phyloP scores from a whole-genome alignment of 2,113 vertebrate species.

The Odontesthes bonariensis region DNA sequence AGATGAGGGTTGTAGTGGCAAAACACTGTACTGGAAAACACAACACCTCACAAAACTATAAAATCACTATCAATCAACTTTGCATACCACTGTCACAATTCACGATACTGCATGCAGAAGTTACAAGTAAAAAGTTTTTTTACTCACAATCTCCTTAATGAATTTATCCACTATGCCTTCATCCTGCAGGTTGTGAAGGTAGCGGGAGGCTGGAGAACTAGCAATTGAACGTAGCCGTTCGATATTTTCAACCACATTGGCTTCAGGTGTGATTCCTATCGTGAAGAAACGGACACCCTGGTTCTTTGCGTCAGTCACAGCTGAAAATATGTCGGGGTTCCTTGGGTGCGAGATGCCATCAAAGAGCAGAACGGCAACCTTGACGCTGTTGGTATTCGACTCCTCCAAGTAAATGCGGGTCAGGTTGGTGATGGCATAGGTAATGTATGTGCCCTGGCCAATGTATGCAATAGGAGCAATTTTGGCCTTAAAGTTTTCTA shows the following conservation, averaged over 20 bases:
- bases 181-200: slow-evolving; percentile 91
- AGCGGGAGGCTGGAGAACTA: slow-evolving; percentile 85
- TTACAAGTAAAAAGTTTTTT: not conserved
- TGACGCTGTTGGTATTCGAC: slow-evolving; percentile 81
- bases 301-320: slow-evolving; percentile 88
- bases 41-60: no score
- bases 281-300: slow-evolving; percentile 90
- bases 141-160: slow-evolving; percentile 89
- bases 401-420: slow-evolving; percentile 89
- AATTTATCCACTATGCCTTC: slow-evolving; percentile 84
- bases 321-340: slow-evolving; percentile 91
- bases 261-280: slow-evolving; percentile 88
- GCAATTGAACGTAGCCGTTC: slow-evolving; percentile 86
- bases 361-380: slow-evolving; percentile 88
- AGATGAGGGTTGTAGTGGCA: no score
- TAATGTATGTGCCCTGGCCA: slow-evolving; percentile 91
- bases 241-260: slow-evolving; percentile 84
- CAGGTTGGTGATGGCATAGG: slow-evolving; percentile 93
- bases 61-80: no score
- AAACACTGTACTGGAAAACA: no score
- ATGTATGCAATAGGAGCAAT: slow-evolving; percentile 86
- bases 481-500: slow-evolving; percentile 84
- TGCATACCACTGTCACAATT: no score
- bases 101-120: not conserved
- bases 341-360: slow-evolving; percentile 90